Conservation (phyloP, 2,113 vertebrate genomes). For the Monopterus albus region DNA sequence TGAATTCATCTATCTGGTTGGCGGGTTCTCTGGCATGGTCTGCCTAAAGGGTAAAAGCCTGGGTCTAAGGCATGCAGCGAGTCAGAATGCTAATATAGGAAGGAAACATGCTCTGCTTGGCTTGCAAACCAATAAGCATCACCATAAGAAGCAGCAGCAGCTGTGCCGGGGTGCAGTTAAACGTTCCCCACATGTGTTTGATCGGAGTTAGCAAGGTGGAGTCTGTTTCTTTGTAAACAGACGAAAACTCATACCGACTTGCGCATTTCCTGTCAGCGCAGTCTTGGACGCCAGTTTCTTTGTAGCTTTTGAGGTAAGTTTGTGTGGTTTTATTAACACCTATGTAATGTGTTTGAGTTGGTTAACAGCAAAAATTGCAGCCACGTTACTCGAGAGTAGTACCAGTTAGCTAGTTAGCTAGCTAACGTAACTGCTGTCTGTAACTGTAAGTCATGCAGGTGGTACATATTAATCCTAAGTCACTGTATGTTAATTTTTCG, state of each 20-base stretch:
- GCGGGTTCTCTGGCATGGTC: fast-evolving
- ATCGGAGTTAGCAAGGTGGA: neutral
- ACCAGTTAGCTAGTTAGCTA: too few relatives aligned
- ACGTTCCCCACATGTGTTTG: constrained; percentile 51
- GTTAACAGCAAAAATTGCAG: too few relatives aligned
- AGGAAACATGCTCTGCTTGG: too few relatives aligned
- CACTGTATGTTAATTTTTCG: too few relatives aligned
- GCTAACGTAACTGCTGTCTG: too few relatives aligned
- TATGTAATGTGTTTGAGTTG: too few relatives aligned
- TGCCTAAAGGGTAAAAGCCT: constrained; percentile 36
- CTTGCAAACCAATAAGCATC: too few relatives aligned
- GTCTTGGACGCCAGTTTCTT: neutral
- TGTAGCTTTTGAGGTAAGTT: constrained; percentile 13
- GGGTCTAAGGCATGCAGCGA: too few relatives aligned
- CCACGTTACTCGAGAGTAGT: too few relatives aligned
- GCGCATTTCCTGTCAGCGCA: neutral
- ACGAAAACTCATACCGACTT: neutral
- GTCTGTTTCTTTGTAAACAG: neutral
- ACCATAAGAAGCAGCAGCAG: too few relatives aligned
- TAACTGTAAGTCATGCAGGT: neutral
- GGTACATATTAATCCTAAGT: neutral
- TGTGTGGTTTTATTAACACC: neutral
- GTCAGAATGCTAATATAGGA: too few relatives aligned
- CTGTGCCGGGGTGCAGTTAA: too few relatives aligned
- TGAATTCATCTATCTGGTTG: neutral